These are phyloP conservation scores for Plumapathes pennacea DNA, from an alignment of 92 coral and sea anemone genomes.

Conservation along the genomic window DNA sequence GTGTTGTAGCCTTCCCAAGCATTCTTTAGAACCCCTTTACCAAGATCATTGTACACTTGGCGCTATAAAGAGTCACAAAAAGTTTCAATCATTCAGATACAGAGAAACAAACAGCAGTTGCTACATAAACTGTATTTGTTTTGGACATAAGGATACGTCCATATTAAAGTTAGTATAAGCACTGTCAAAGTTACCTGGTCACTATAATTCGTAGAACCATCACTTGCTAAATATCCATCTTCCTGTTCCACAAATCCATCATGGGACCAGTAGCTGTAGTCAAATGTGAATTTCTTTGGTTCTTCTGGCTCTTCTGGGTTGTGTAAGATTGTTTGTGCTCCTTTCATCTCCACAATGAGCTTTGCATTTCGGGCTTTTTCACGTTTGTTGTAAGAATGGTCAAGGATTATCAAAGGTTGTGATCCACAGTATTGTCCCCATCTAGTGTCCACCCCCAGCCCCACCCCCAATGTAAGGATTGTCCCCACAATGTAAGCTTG, in stretches of 20 bases:
- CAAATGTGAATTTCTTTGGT: conserved; percentile 87
- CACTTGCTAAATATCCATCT: conserved; percentile 63
- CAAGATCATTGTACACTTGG: conserved; percentile 88
- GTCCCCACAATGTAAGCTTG: no score
- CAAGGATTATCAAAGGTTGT: conserved; percentile 66
- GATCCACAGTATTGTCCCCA: not conserved
- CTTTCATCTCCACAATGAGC: conserved; percentile 84
- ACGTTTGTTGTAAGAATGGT: conserved; percentile 86
- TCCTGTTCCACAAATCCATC: conserved; percentile 82
- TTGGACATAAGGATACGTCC: not conserved
- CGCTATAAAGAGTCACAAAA: conserved; percentile 32
- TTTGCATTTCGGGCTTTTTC: conserved; percentile 89
- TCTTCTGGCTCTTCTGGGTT: conserved; percentile 88
- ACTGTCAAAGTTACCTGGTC: conserved; percentile 57
- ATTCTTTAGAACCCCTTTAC: conserved; percentile 75
- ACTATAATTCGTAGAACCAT: conserved; percentile 66
- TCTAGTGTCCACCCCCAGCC: no score
- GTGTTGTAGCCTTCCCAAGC: conserved; percentile 99
- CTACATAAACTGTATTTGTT: not conserved
- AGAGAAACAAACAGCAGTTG: not conserved
- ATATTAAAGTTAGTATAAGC: not conserved
- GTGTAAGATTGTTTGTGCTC: conserved; percentile 55
- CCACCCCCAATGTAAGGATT: no score
- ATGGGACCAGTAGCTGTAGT: conserved; percentile 97
- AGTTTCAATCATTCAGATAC: not conserved